Percentiles rank a stretch among this genome's conserved stretches.
phyloP scores from a whole-genome alignment of 2,888 invertebrate genomes.

The Tetrapedia diversipes region DNA sequence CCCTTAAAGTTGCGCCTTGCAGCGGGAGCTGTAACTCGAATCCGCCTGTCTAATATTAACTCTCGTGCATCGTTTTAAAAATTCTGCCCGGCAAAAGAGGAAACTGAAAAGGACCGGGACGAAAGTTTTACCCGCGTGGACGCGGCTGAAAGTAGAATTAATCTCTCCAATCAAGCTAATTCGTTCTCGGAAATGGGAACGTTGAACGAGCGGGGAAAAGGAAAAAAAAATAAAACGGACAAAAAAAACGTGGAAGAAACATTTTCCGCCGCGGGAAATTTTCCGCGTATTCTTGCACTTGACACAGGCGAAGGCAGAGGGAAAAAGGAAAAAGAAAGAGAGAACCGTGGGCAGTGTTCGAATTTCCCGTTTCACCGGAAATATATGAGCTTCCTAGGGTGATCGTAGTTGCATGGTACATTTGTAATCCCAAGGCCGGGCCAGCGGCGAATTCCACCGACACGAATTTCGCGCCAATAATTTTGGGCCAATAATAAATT shows the following conservation, averaged over 20 bases:
- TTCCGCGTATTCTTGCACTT: not conserved
- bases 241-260: no score
- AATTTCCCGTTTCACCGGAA: constrained; percentile 9
- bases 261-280: constrained; percentile 13
- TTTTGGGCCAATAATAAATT: constrained; percentile 40
- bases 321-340: not conserved
- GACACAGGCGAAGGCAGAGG: not conserved
- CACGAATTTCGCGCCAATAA: constrained; percentile 48
- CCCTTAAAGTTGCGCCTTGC: constrained; percentile 55
- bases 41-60: constrained; percentile 57
- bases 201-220: no score
- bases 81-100: constrained; percentile 33
- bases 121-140: constrained; percentile 29
- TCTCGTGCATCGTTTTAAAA: constrained; percentile 54
- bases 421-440: constrained; percentile 47
- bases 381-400: not conserved
- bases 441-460: constrained; percentile 32
- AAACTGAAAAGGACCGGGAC: constrained; percentile 29
- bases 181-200: constrained; percentile 19
- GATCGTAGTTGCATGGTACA: constrained; percentile 39
- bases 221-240: no score
- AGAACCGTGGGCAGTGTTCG: not conserved
- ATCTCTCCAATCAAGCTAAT: constrained; percentile 42
- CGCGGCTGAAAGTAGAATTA: constrained; percentile 45
- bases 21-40: constrained; percentile 49